Evolutionary conservation across 2,888 invertebrate genomes (phyloP).

Genomic region (Caenorhabditis becei): DNA sequence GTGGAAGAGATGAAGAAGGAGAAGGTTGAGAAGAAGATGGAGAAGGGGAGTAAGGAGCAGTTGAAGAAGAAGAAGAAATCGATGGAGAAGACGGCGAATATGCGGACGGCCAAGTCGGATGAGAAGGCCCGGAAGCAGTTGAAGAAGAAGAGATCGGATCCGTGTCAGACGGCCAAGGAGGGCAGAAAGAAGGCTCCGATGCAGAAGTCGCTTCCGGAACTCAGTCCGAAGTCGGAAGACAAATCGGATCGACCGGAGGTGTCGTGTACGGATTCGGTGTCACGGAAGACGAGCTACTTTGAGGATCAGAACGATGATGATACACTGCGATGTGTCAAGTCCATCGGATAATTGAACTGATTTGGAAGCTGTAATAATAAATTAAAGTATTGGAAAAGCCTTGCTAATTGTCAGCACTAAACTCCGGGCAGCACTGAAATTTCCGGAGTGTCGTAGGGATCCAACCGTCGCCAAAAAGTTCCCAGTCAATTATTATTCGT

Average conservation of each 20-base stretch:
- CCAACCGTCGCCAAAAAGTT: no score
- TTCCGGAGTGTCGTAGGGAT: no score
- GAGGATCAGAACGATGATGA: constrained; percentile 1
- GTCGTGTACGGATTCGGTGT: not conserved
- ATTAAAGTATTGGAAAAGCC: no score
- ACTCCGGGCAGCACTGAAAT: no score
- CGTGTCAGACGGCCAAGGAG: not conserved
- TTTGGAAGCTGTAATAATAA: no score
- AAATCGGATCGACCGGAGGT: no score
- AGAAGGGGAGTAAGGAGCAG: not conserved
- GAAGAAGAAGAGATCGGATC: not conserved
- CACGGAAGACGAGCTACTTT: not conserved
- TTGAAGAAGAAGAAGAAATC: not conserved
- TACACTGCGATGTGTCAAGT: not conserved
- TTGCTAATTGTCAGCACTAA: no score
- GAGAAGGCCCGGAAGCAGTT: not conserved
- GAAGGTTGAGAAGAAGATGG: not conserved
- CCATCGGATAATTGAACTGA: not conserved
- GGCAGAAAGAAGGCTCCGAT: not conserved
- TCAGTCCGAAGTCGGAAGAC: not conserved
- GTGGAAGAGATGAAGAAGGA: not conserved
- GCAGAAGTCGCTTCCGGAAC: not conserved
- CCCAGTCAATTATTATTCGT: no score
- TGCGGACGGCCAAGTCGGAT: not conserved
- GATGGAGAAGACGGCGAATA: not conserved